A percentile compares a stretch with the other conserved stretches of the same genome.
These are phyloP conservation scores for Scaptodrosophila latifasciaeformis DNA, from an alignment of 2,888 invertebrate genomes.

Conservation along the genomic window DNA sequence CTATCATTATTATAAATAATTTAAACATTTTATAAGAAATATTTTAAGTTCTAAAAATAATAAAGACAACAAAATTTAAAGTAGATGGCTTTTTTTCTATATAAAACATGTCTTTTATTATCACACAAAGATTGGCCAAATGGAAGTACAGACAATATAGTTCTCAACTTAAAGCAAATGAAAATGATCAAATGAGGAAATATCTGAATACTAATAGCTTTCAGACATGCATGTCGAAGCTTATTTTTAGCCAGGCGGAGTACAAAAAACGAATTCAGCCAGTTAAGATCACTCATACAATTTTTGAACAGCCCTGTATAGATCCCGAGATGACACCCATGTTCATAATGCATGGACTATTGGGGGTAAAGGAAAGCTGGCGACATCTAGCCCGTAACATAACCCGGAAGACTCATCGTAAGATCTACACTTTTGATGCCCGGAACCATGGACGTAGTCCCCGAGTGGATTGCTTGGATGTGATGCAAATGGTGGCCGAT, in stretches of 20 bases:
- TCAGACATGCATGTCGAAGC: too few species aligned
- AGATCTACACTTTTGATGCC: constrained; percentile 6
- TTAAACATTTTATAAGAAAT: too few species aligned
- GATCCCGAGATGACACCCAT: background rate
- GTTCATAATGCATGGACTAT: background rate
- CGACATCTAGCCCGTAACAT: background rate
- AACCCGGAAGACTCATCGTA: background rate
- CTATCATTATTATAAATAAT: background rate
- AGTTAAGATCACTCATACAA: background rate
- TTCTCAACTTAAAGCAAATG: too few species aligned
- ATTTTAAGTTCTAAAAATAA: background rate
- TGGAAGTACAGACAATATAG: too few species aligned
- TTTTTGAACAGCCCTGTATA: background rate
- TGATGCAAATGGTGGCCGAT: constrained; percentile 2
- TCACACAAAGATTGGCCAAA: too few species aligned
- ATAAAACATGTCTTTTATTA: too few species aligned
- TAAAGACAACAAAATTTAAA: too few species aligned
- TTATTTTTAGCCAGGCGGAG: too few species aligned
- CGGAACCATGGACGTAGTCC: constrained; percentile 12
- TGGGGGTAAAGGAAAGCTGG: constrained; percentile 1
- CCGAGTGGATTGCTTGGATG: background rate
- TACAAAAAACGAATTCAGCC: too few species aligned
- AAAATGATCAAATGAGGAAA: too few species aligned
- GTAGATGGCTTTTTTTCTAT: too few species aligned
- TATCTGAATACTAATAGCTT: too few species aligned